Conservation (phyloP, 2,888 invertebrate genomes). For the Eristalinus sepulchralis region DNA sequence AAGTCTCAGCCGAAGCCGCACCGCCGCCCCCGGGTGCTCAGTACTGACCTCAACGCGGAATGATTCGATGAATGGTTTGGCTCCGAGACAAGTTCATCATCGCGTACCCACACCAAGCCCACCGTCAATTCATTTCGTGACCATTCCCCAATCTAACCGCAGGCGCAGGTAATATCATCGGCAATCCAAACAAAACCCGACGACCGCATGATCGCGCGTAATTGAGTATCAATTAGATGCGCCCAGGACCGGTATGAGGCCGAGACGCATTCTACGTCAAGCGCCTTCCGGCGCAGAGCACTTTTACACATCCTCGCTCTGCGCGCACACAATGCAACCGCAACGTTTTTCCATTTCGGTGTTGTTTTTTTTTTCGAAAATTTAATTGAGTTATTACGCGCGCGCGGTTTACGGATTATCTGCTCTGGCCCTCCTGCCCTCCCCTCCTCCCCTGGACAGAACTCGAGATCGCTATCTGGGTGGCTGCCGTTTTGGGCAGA, state of each 20-base stretch:
- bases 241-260: slow-evolving; percentile 49
- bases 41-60: slow-evolving; percentile 6
- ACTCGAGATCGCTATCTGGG: slow-evolving; percentile 63
- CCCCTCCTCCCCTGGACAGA: not conserved
- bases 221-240: slow-evolving; percentile 69
- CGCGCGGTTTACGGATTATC: slow-evolving; percentile 54
- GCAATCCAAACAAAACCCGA: slow-evolving; percentile 56
- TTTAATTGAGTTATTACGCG: slow-evolving; percentile 69
- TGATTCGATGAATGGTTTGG: slow-evolving; percentile 12
- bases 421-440: not conserved
- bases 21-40: not conserved
- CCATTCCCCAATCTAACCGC: slow-evolving; percentile 42
- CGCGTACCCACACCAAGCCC: slow-evolving; percentile 9
- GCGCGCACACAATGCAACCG: slow-evolving; percentile 12
- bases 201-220: slow-evolving; percentile 63
- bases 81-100: slow-evolving; percentile 62
- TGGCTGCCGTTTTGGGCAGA: slow-evolving; percentile 65
- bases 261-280: not conserved
- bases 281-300: slow-evolving; percentile 47
- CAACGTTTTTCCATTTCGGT: slow-evolving; percentile 45
- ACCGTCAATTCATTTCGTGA: slow-evolving; percentile 61
- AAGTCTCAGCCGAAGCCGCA: slow-evolving; percentile 7
- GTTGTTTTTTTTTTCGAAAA: slow-evolving; percentile 36
- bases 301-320: slow-evolving; percentile 27
- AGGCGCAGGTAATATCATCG: slow-evolving; percentile 59